A percentile compares a stretch with the other conserved stretches of the same genome.
Conservation (phyloP, 2,888 invertebrate genomes). For the Folsomia manolachei region DNA sequence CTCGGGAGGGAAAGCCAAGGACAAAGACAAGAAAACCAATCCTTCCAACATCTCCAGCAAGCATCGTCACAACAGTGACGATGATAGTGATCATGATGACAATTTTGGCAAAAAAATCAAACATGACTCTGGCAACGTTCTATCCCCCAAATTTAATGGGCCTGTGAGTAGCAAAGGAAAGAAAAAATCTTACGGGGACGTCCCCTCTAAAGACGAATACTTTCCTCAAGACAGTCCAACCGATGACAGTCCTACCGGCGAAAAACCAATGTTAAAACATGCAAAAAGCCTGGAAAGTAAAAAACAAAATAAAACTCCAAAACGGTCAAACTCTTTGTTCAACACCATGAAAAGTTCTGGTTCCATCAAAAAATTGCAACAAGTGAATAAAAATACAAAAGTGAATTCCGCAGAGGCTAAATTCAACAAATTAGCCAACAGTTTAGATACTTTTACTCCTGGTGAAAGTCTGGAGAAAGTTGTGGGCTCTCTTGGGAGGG, state of each 20-base stretch:
- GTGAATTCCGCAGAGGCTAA: slow-evolving; percentile 1
- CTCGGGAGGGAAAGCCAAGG: slow-evolving; percentile 8
- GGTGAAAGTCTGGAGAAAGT: background rate
- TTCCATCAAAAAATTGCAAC: slow-evolving; percentile 32
- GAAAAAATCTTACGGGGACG: background rate
- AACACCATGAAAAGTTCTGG: slow-evolving; percentile 30
- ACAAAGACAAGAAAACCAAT: slow-evolving; percentile 25
- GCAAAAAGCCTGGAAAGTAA: slow-evolving; percentile 60
- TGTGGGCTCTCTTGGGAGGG: background rate
- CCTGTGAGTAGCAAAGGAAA: background rate
- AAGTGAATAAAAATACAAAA: slow-evolving; percentile 26
- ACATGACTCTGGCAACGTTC: too few species aligned
- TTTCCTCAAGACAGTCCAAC: too few species aligned
- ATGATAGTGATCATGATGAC: too few species aligned
- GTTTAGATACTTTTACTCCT: slow-evolving; percentile 2
- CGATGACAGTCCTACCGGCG: background rate
- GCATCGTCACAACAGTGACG: slow-evolving; percentile 17
- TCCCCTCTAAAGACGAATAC: slow-evolving; percentile 1
- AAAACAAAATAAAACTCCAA: slow-evolving; percentile 58
- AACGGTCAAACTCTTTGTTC: slow-evolving; percentile 30
- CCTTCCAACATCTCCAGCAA: slow-evolving; percentile 24
- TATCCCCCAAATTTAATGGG: background rate
- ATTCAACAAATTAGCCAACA: background rate
- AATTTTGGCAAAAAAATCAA: too few species aligned
- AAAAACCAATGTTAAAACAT: slow-evolving; percentile 57